Percentiles rank a stretch among this genome's conserved stretches.
phyloP scores from a whole-genome alignment of 2,797 vertebrate genomes.

The Hydrophis major region DNA sequence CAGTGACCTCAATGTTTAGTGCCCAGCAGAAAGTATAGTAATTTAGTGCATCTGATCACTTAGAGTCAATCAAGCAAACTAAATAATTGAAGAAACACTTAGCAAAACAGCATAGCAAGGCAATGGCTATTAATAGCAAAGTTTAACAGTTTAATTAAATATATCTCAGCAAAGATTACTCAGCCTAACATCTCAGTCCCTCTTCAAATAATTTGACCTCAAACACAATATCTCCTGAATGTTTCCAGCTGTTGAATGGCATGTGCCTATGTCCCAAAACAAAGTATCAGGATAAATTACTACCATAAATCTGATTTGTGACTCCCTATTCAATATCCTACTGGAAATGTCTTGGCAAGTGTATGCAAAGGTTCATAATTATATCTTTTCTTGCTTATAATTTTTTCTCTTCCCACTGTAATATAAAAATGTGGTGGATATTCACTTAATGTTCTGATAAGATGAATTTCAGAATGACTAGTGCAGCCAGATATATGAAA shows the following conservation, averaged over 20 bases:
- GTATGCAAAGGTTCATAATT: conserved; percentile 21
- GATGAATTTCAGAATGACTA: conserved; percentile 30
- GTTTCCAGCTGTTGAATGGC: conserved; percentile 11
- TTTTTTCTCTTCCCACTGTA: not conserved
- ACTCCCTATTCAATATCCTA: not conserved
- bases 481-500: not conserved
- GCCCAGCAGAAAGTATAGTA: conserved; percentile 38
- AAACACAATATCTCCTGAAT: conserved; percentile 17
- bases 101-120: conserved; percentile 54
- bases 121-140: conserved; percentile 45
- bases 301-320: conserved; percentile 2
- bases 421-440: not conserved
- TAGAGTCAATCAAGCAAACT: conserved; percentile 55
- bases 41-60: conserved; percentile 51
- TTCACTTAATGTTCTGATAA: conserved; percentile 7
- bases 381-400: not conserved
- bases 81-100: conserved; percentile 51
- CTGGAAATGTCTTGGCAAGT: not conserved
- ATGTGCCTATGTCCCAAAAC: not conserved
- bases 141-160: conserved; percentile 47
- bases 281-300: conserved; percentile 25
- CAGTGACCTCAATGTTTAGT: conserved; percentile 37
- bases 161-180: conserved; percentile 15
- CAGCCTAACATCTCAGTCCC: conserved; percentile 1
- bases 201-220: conserved; percentile 28